phyloP scores from a whole-genome alignment of 2,888 invertebrate species.

The Lasius fuliginosus region DNA sequence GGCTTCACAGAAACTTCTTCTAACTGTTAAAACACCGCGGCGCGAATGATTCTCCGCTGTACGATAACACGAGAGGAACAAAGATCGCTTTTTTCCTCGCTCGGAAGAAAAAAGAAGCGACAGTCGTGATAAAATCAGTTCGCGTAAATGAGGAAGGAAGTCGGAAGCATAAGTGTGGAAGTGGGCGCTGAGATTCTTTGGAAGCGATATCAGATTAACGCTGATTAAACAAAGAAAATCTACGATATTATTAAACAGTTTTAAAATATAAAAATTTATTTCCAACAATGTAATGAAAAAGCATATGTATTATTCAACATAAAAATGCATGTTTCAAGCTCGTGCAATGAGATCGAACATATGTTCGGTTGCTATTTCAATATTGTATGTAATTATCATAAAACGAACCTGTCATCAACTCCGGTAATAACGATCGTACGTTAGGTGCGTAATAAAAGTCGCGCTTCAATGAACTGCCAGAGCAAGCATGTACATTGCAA shows the following conservation, averaged over 20 bases:
- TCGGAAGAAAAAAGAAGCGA: neutral
- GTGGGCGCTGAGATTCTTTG: conserved; percentile 9
- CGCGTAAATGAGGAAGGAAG: conserved; percentile 40
- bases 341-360: neutral
- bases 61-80: conserved; percentile 28
- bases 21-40: conserved; percentile 28
- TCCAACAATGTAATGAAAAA: neutral
- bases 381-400: conserved; percentile 32
- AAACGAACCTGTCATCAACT: conserved; percentile 37
- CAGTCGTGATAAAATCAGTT: conserved; percentile 33
- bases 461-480: conserved; percentile 53
- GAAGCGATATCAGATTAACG: conserved; percentile 42
- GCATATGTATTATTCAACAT: neutral
- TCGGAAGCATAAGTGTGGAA: conserved; percentile 44
- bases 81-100: conserved; percentile 7
- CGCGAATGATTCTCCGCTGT: conserved; percentile 35
- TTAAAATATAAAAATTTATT: conserved; percentile 29
- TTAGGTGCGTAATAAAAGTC: conserved; percentile 54
- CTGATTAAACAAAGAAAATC: conserved; percentile 2
- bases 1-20: conserved; percentile 22
- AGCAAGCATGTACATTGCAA: conserved; percentile 28
- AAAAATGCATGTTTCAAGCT: neutral
- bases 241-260: conserved; percentile 15
- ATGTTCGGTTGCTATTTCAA: conserved; percentile 24
- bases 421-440: conserved; percentile 6